A percentile compares a stretch with the other conserved stretches of the same genome.
Conservation (phyloP, 2,797 vertebrate genomes). For the Sphenopsis melanotis region DNA sequence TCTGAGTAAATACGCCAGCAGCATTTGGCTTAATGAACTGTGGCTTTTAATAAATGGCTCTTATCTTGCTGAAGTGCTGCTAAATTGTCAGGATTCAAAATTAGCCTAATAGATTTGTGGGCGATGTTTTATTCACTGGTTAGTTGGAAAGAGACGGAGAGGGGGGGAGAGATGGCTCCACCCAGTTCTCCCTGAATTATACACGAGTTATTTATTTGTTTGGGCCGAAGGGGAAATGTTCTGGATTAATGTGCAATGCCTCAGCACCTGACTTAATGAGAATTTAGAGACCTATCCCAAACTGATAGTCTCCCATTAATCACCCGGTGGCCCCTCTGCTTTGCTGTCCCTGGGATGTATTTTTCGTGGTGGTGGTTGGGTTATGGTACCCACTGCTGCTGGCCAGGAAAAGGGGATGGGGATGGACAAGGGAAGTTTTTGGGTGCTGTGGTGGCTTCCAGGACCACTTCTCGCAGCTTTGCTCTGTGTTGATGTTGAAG, state of each 20-base stretch:
- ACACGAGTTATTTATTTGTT: constrained; percentile 76
- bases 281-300: constrained; percentile 74
- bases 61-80: constrained; percentile 76
- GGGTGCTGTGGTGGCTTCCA: background rate
- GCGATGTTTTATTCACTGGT: constrained; percentile 75
- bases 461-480: background rate
- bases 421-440: background rate
- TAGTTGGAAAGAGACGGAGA: constrained; percentile 24
- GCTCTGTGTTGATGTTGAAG: accelerated
- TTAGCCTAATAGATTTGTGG: constrained; percentile 78
- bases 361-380: background rate
- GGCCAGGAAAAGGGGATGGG: background rate
- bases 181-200: constrained; percentile 71
- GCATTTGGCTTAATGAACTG: constrained; percentile 80
- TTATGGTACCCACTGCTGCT: background rate
- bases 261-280: constrained; percentile 74
- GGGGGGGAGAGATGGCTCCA: constrained; percentile 30
- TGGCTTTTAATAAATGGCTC: constrained; percentile 81
- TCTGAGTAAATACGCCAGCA: constrained; percentile 73
- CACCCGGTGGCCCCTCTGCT: constrained; percentile 49
- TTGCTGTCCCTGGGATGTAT: background rate
- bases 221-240: constrained; percentile 75
- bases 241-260: constrained; percentile 76
- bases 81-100: constrained; percentile 82
- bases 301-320: constrained; percentile 71